These are phyloP conservation scores for Perognathus longimembris DNA, from an alignment of 2,113 vertebrate genomes.

Conservation along the genomic window DNA sequence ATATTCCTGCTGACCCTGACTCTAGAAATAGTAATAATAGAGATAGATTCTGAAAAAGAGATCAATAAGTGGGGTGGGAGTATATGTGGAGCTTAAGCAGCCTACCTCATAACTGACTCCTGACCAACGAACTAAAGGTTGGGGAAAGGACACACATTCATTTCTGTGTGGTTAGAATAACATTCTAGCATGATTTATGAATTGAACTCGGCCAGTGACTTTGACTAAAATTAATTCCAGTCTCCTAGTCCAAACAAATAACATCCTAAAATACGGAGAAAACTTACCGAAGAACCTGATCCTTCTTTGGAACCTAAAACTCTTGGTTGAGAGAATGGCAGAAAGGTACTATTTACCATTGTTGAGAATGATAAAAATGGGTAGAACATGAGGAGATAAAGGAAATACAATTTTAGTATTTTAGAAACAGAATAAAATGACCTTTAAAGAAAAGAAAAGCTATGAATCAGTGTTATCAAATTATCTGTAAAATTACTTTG, in stretches of 20 bases:
- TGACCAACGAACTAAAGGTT: conserved; percentile 58
- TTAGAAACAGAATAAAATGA: not conserved
- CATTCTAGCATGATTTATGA: conserved; percentile 62
- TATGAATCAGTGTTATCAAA: not conserved
- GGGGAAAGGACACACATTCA: conserved; percentile 44
- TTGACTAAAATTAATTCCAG: conserved; percentile 53
- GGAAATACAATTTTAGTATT: not conserved
- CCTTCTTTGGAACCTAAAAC: not conserved
- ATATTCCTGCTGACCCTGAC: conserved; percentile 56
- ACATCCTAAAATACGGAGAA: conserved; percentile 19
- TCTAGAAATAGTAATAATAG: conserved; percentile 57
- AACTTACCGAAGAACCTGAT: not conserved
- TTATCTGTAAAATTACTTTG: conserved; percentile 17
- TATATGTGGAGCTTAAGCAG: not conserved
- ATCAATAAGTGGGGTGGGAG: conserved; percentile 43
- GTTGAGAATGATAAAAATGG: conserved; percentile 25
- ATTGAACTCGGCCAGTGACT: not conserved
- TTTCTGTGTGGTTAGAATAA: conserved; percentile 69
- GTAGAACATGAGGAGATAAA: not conserved
- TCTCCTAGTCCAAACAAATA: conserved; percentile 46
- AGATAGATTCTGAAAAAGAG: conserved; percentile 62
- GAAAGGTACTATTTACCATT: not conserved
- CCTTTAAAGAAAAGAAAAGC: not conserved
- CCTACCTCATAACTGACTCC: conserved; percentile 29
- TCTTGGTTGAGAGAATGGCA: not conserved